A percentile compares a stretch with the other conserved stretches of the same genome.
Evolutionary conservation across 2,113 vertebrate genomes (phyloP).

Genomic region (Xenopus borealis): DNA sequence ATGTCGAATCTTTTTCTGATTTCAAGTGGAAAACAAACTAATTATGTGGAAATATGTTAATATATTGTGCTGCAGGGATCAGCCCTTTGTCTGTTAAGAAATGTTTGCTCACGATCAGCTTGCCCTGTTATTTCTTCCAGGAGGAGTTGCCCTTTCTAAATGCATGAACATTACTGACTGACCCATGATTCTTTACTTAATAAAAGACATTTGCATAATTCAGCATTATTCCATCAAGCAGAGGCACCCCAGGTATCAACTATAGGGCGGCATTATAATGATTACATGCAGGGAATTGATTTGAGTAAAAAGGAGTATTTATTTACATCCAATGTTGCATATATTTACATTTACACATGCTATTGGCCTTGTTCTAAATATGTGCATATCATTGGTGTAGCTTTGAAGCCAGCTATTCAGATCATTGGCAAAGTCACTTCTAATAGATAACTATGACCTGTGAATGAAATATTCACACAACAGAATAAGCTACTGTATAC

Average conservation of each 20-base stretch:
- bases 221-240: constrained; percentile 75
- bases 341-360: background rate
- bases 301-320: background rate
- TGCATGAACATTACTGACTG: constrained; percentile 87
- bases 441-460: background rate
- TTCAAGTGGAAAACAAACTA: constrained; percentile 99
- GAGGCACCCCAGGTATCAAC: constrained; percentile 64
- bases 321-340: constrained; percentile 11
- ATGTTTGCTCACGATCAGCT: constrained; percentile 71
- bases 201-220: constrained; percentile 89
- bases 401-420: background rate
- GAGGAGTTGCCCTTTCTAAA: constrained; percentile 94
- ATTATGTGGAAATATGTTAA: constrained; percentile 99
- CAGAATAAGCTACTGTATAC: no score
- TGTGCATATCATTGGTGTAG: background rate
- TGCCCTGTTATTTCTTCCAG: constrained; percentile 93
- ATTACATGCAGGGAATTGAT: background rate
- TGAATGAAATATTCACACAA: no score
- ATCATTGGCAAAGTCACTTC: background rate
- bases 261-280: constrained; percentile 18
- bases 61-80: constrained; percentile 87
- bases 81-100: constrained; percentile 66
- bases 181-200: constrained; percentile 84
- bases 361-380: constrained; percentile 6
- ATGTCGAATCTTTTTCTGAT: constrained; percentile 91